Percentiles rank a stretch among this genome's conserved stretches.
Conservation (phyloP, 1,140 invertebrate genomes). For the Pentalonia nigronervosa region DNA sequence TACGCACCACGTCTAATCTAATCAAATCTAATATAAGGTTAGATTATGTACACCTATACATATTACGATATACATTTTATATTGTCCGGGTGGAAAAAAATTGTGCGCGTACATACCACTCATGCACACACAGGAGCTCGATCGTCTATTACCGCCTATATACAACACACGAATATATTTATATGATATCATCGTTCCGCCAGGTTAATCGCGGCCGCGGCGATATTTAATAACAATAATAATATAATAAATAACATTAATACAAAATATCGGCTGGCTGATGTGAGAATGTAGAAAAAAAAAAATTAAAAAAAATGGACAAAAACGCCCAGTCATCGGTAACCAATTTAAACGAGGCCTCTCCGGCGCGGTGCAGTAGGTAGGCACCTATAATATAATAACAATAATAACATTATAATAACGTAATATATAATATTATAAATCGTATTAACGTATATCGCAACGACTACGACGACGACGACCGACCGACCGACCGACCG, state of each 20-base stretch:
- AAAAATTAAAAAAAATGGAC: not conserved
- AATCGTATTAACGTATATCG: constrained; percentile 35
- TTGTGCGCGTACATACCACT: not conserved
- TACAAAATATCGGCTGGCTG: not conserved
- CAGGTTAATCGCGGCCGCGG: not conserved
- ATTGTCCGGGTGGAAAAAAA: not conserved
- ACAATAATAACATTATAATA: constrained; percentile 3
- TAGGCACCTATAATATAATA: not conserved
- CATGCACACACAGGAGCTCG: not conserved
- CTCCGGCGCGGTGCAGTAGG: not conserved
- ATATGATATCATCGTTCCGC: not conserved
- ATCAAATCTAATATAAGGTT: constrained; percentile 31
- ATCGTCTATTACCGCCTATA: not conserved
- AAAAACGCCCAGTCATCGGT: constrained; percentile 50
- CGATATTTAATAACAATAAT: constrained; percentile 38
- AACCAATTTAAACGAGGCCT: constrained; percentile 49
- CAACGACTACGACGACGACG: not conserved
- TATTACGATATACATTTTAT: not conserved
- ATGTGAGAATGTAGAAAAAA: constrained; percentile 29
- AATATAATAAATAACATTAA: not conserved
- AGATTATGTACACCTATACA: not conserved
- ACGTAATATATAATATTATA: not conserved
- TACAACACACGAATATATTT: not conserved
- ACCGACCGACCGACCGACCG: not conserved
- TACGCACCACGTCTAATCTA: constrained; percentile 10